Evolutionary conservation across 2,113 vertebrate species (phyloP), one percentile per base, ranked within the genome.

Genomic region (Coreoperca whiteheadi): DNA sequence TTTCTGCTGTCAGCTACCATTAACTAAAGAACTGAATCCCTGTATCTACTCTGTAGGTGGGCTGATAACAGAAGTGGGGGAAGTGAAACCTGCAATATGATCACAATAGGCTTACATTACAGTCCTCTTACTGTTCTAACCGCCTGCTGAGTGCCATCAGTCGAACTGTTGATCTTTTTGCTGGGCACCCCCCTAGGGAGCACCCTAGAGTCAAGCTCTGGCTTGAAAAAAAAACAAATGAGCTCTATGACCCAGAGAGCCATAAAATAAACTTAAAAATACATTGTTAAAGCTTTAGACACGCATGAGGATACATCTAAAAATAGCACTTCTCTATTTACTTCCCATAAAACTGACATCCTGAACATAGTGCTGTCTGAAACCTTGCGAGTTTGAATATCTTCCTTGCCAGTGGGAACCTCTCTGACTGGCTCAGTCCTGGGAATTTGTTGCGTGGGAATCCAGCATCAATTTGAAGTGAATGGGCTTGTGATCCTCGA

Each of bases 41-140:
- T 51, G 39, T 4, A 8, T 75, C 10, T 46, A 0, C 56, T 30
- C 32, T 51, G 64, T 30, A 37, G 64, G 72, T 76, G 69, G 75
- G 66, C 37, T 30, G 46, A 30, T 4, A n/a, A 28, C 56, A 67
- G 46, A 21, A 34, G 63, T 1, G 30, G 72, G n/a, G 46, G 78
- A 77, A 77, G 79, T 69, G 68, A 63, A 87, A 83, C 59, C 84
- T 77, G 12, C 32, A 10, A 32, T 4, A 4, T 8, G 30, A 72
- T 61, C 73, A 75, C 78, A 79, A 34, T 1, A 77, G 21, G 25
- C 23, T 57, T 2, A 59, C 37, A 9, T 71, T 39, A 34, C n/a
- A 70, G 53, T 18, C 50, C 43, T 70, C 2, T 23, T 11, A 21
- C 51, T 51, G 74, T 79, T 54, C 48, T 51, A 46, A 2, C n/a